phyloP scores from a whole-genome alignment of 2,888 invertebrate species.

The Eilema caniola region DNA sequence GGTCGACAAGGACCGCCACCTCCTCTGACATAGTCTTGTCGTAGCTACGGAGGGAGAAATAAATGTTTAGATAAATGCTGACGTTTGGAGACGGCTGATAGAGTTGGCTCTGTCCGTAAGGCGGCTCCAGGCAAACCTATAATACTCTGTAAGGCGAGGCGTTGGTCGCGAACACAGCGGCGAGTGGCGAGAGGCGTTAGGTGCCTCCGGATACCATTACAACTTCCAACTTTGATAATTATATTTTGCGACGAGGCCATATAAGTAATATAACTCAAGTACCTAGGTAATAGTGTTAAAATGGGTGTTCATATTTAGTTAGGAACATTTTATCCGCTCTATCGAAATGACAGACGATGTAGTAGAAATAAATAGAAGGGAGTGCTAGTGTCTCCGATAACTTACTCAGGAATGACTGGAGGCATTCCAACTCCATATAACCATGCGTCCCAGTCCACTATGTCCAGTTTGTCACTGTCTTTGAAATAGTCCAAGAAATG shows the following conservation, averaged over 20 bases:
- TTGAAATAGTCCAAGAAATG: slow-evolving; percentile 91
- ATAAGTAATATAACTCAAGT: too few relatives aligned
- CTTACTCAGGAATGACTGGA: slow-evolving; percentile 92
- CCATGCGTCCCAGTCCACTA: slow-evolving; percentile 95
- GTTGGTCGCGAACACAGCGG: too few relatives aligned
- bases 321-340: not conserved
- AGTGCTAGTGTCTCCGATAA: not conserved
- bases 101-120: not conserved
- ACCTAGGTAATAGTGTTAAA: too few relatives aligned
- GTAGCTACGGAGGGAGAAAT: slow-evolving; percentile 78
- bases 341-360: not conserved
- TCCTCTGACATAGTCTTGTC: slow-evolving; percentile 89
- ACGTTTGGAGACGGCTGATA: not conserved
- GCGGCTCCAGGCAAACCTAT: not conserved
- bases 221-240: not conserved
- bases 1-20: slow-evolving; percentile 85
- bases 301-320: not conserved
- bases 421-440: slow-evolving; percentile 95
- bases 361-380: not conserved
- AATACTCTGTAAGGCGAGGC: not conserved
- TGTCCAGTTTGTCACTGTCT: slow-evolving; percentile 83
- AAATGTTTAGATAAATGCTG: not conserved
- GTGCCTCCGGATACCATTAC: too few relatives aligned
- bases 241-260: too few relatives aligned
- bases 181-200: too few relatives aligned